Base-by-base conservation (phyloP, 2,888 invertebrate species). In the Drosophila gaucha region DNA sequence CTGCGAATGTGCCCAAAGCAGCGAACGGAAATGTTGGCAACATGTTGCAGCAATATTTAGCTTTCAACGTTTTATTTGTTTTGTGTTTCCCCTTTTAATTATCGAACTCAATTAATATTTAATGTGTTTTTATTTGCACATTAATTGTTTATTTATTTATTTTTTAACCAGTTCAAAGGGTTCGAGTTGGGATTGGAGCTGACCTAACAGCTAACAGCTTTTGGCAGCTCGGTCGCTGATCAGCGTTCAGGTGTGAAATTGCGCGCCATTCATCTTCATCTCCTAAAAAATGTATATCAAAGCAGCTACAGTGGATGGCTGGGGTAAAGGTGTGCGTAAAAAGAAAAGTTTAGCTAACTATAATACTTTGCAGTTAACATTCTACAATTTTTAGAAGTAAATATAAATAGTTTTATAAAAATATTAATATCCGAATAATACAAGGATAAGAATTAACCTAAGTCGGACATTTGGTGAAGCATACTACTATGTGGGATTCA, bases 211-310 rank as follows among this genome's bases (percentile, higher is more conserved):
- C 52, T 76, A 80, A 86, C 59, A 38, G 50, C 36, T 55, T 63
- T 31, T 62, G 82, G 52, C 85, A 78, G 71, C 56, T 67, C 49
- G 41, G 70, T 51, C 49, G 69, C 59, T 65, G 64, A 68, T 78
- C 83, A 69, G 62, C 73, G 60, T 36, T 89, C 77, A 87, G 78
- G 86, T 89, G 89, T 89, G 57, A 87, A 86, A 90, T 89, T 89
- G 79, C 73, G 52, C 36, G 51, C 31, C 69, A 65, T 71, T 67
- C 70, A 68, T 78, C 71, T 49, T 80, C 51, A 51, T 33, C 54
- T 35, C 31, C 26, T 3, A 16, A 54, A 20, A 36, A 41, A 4
- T 30, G 26, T 14, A 14, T 22, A n/a, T n/a, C 3, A 1, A 22
- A 24, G 8, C 20, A 9, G 9, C 9, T 10, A 46, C 46, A 46